Conservation (phyloP, 2,113 vertebrate genomes). For the Gambusia holbrooki region DNA sequence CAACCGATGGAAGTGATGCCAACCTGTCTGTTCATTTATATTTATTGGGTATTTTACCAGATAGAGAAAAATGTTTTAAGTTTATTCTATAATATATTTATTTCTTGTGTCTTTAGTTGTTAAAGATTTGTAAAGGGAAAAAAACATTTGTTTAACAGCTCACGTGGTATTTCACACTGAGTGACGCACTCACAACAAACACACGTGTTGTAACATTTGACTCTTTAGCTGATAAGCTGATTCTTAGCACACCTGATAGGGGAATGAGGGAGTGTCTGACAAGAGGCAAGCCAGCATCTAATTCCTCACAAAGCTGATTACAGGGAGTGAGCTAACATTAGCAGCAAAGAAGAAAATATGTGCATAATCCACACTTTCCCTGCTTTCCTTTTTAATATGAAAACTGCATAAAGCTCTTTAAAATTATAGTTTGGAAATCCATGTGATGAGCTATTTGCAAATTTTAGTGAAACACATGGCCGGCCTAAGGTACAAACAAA, state of each 20-base stretch:
- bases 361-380: background rate
- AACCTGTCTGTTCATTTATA: background rate
- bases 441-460: background rate
- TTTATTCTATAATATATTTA: constrained; percentile 3
- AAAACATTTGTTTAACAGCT: background rate
- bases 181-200: constrained; percentile 2
- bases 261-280: constrained; percentile 37
- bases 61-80: background rate
- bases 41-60: constrained; percentile 14
- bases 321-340: constrained; percentile 10
- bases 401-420: background rate
- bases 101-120: constrained; percentile 1
- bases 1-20: constrained; percentile 81
- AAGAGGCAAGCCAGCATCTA: constrained; percentile 12
- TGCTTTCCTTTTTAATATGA: background rate
- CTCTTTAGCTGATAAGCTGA: constrained; percentile 56
- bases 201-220: constrained; percentile 59
- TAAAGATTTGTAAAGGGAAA: background rate
- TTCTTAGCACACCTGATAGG: constrained; percentile 39
- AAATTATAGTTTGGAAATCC: background rate
- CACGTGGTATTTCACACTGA: background rate
- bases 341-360: background rate
- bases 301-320: constrained; percentile 66
- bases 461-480: background rate
- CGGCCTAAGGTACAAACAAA: too few relatives aligned